phyloP scores from a whole-genome alignment of 2,797 vertebrate species.

The Aldrovandia affinis region DNA sequence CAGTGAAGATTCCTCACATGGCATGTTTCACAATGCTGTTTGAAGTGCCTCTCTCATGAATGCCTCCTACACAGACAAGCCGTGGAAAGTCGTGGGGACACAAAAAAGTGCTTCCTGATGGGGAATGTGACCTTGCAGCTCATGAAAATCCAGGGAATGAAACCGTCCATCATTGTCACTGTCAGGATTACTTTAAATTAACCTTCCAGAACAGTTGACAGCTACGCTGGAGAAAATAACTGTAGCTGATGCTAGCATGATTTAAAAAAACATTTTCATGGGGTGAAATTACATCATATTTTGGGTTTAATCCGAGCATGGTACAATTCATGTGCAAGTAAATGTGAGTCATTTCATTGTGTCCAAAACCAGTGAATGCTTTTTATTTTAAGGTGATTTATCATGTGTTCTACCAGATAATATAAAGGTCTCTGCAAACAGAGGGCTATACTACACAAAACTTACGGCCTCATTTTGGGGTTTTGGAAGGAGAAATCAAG shows the following conservation, averaged over 20 bases:
- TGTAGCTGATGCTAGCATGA: neutral
- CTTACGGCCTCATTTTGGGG: neutral
- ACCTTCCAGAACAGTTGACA: neutral
- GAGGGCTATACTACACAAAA: neutral
- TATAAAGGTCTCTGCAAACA: neutral
- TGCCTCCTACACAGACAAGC: slow-evolving; percentile 22
- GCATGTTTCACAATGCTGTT: slow-evolving; percentile 40
- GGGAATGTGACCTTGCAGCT: neutral
- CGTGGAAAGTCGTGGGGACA: slow-evolving; percentile 37
- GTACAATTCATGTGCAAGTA: neutral
- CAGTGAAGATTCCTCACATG: slow-evolving; percentile 41
- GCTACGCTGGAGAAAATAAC: neutral
- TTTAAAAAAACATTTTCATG: neutral
- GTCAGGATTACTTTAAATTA: neutral
- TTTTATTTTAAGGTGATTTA: neutral
- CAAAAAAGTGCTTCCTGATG: slow-evolving; percentile 27
- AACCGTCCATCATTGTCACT: neutral
- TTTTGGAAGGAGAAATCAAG: slow-evolving; percentile 2
- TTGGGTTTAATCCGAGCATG: neutral
- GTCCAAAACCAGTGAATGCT: neutral
- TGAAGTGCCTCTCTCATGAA: slow-evolving; percentile 37
- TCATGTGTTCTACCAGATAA: neutral
- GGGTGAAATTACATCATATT: neutral
- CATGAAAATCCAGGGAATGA: neutral
- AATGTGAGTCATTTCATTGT: neutral